A percentile compares a stretch with the other conserved stretches of the same genome.
Evolutionary conservation across 2,888 invertebrate genomes (phyloP).

Genomic region (Hedychridium roseum): DNA sequence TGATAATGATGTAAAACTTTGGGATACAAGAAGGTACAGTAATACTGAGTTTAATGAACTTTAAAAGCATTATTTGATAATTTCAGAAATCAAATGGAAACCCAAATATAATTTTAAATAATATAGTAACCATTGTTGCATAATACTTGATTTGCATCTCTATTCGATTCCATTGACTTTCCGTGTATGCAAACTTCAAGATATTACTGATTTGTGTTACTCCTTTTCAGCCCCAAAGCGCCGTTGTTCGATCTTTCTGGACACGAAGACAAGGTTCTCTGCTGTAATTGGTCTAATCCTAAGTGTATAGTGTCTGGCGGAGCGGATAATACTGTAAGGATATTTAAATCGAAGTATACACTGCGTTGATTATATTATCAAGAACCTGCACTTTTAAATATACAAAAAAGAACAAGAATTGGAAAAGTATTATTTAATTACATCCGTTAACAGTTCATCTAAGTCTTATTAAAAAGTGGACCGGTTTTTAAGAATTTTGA

Average conservation of each 20-base stretch:
- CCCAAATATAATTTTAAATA: not conserved
- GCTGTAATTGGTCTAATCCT: constrained; percentile 93
- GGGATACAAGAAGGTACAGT: constrained; percentile 95
- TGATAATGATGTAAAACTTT: constrained; percentile 90
- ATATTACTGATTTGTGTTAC: not conserved
- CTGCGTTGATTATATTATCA: constrained; percentile 30
- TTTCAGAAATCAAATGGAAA: no score
- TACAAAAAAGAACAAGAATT: constrained; percentile 12
- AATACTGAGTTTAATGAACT: no score
- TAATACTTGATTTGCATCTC: no score
- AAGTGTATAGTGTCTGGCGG: constrained; percentile 89
- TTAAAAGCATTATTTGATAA: no score
- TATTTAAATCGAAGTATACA: constrained; percentile 76
- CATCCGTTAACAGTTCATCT: no score
- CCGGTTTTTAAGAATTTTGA: constrained; percentile 23
- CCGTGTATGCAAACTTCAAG: not conserved
- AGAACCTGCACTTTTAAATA: constrained; percentile 3
- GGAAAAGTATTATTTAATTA: constrained; percentile 30
- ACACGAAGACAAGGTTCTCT: constrained; percentile 92
- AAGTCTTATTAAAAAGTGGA: no score
- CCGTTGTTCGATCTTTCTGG: constrained; percentile 92
- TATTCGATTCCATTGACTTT: not conserved
- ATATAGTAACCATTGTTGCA: constrained; percentile 1
- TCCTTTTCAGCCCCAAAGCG: constrained; percentile 78
- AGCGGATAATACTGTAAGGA: constrained; percentile 90